Conservation (phyloP, 2,888 invertebrate genomes). For the Coremacera marginata region DNA sequence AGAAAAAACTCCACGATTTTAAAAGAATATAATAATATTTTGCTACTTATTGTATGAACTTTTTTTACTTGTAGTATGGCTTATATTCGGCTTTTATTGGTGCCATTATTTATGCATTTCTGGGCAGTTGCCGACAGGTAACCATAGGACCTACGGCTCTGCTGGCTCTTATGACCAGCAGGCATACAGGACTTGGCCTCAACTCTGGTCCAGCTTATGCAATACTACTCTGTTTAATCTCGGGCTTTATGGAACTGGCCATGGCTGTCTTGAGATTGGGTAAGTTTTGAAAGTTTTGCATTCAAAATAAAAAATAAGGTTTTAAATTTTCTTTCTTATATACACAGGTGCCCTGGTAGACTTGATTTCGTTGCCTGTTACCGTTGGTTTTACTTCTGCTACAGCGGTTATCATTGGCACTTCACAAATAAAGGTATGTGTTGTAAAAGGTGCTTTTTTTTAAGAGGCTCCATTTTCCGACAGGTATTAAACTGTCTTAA, state of each 20-base stretch:
- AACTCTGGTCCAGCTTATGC: conserved; percentile 79
- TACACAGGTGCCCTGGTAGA: conserved; percentile 84
- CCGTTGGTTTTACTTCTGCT: conserved; percentile 91
- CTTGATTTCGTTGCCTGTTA: conserved; percentile 90
- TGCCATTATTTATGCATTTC: conserved; percentile 89
- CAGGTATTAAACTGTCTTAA: too few relatives aligned
- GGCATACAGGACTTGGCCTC: conserved; percentile 70
- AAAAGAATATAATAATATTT: background rate
- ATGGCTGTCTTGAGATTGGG: conserved; percentile 88
- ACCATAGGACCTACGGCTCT: conserved; percentile 92
- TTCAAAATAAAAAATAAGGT: too few relatives aligned
- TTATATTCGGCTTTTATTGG: conserved; percentile 95
- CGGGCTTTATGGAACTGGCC: conserved; percentile 83
- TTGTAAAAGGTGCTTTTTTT: too few relatives aligned
- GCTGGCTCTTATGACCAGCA: conserved; percentile 88
- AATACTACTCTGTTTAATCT: conserved; percentile 84
- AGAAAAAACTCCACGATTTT: background rate
- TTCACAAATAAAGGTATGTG: conserved; percentile 78
- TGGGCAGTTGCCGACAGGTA: conserved; percentile 90
- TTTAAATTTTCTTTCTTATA: too few relatives aligned
- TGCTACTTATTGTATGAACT: background rate
- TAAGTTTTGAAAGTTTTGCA: conserved; percentile 46
- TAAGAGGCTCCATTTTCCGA: too few relatives aligned
- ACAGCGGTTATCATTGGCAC: conserved; percentile 91
- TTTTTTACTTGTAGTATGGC: conserved; percentile 79